Conservation (phyloP, 2,113 vertebrate genomes). For the Serilophus lunatus region DNA sequence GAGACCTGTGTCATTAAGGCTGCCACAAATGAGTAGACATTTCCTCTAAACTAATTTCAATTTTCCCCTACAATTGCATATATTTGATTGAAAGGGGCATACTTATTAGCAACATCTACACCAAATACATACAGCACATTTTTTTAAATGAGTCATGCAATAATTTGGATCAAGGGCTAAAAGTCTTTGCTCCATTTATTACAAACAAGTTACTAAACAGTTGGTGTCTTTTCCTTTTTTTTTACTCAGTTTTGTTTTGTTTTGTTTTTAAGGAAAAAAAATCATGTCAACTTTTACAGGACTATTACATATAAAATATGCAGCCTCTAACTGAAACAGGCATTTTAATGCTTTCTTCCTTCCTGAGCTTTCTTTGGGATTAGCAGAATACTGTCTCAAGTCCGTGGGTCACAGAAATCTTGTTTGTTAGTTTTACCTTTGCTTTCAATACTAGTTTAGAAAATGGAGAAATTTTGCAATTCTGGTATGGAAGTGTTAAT, state of each 20-base stretch:
- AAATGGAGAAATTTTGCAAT: background rate
- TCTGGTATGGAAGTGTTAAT: background rate
- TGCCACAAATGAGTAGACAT: constrained; percentile 30
- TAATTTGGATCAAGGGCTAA: background rate
- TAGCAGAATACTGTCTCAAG: background rate
- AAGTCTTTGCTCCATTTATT: background rate
- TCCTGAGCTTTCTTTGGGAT: background rate
- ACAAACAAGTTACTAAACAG: background rate
- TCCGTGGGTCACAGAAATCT: background rate
- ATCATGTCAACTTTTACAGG: background rate
- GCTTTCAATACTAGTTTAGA: background rate
- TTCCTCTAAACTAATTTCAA: constrained; percentile 37
- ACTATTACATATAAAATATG: background rate
- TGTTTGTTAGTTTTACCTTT: background rate
- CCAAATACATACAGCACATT: background rate
- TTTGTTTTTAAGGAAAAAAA: background rate
- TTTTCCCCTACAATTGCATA: constrained; percentile 4
- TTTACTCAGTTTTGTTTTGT: background rate
- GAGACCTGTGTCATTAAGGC: constrained; percentile 43
- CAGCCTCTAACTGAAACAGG: background rate
- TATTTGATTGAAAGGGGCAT: constrained; percentile 36
- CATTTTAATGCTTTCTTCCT: background rate
- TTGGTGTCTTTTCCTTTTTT: rapidly evolving
- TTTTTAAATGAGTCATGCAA: background rate
- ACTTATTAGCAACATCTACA: background rate